Percentiles rank a stretch among this genome's conserved stretches.
These are phyloP conservation scores for Telmatherina bonti DNA, from an alignment of 2,797 vertebrate species.

Conservation along the genomic window DNA sequence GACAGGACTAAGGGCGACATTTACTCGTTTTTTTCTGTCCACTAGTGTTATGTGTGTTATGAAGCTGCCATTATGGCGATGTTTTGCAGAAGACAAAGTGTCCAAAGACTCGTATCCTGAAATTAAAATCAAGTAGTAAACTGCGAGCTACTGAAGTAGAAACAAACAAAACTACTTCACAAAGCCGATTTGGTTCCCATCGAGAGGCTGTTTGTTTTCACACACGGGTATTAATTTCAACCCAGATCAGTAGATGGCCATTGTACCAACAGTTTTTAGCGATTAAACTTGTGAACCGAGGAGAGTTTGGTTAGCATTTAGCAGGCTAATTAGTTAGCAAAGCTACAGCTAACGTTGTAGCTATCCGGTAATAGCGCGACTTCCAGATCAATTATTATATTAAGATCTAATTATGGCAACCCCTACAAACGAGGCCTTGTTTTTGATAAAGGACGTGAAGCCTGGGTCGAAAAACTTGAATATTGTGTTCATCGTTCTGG, in stretches of 20 bases:
- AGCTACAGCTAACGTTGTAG: slow-evolving; percentile 53
- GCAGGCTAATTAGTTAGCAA: slow-evolving; percentile 49
- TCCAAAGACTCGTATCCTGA: slow-evolving; percentile 16
- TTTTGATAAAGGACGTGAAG: slow-evolving; percentile 97
- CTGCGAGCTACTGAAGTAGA: slow-evolving; percentile 33
- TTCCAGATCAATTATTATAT: no score
- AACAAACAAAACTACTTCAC: not conserved
- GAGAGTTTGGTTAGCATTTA: slow-evolving; percentile 14
- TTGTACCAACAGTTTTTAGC: no score
- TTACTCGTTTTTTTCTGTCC: not conserved
- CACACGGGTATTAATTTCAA: not conserved
- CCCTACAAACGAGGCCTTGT: slow-evolving; percentile 85
- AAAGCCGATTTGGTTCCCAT: not conserved
- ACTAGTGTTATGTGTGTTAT: slow-evolving; percentile 9
- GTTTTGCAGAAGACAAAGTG: slow-evolving; percentile 9
- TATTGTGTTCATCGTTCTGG: slow-evolving; percentile 99
- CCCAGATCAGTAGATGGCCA: accelerated
- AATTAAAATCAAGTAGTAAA: slow-evolving; percentile 45
- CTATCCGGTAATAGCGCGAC: no score
- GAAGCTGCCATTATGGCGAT: slow-evolving; percentile 42
- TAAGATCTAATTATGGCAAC: slow-evolving; percentile 78
- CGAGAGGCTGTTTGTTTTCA: not conserved
- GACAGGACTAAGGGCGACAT: not conserved
- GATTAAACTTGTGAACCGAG: not conserved
- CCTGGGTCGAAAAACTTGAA: slow-evolving; percentile 97